phyloP scores from a whole-genome alignment of 1,140 invertebrate species.

The Camponotus floridanus region DNA sequence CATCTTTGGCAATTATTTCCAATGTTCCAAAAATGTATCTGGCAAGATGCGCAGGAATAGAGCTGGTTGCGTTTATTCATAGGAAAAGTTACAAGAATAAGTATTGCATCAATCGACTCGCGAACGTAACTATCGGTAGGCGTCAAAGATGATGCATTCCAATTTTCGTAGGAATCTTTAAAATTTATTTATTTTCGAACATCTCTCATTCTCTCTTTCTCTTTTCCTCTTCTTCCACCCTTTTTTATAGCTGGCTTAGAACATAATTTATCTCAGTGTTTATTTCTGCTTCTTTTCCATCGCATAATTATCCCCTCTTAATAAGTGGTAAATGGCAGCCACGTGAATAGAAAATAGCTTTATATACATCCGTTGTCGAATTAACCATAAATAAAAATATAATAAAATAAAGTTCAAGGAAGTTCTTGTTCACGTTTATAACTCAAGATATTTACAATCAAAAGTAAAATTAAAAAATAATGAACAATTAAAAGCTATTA shows the following conservation, averaged over 20 bases:
- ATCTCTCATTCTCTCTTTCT: not conserved
- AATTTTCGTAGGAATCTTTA: conserved; percentile 23
- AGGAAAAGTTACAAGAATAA: conserved; percentile 47
- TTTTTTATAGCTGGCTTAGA: not conserved
- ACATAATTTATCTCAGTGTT: conserved; percentile 39
- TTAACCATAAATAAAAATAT: not conserved
- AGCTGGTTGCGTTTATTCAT: not conserved
- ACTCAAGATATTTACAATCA: not conserved
- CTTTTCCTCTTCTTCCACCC: too few species aligned
- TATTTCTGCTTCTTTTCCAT: conserved; percentile 39
- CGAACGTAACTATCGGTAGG: conserved; percentile 5
- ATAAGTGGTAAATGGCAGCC: not conserved
- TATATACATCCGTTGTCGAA: conserved; percentile 23
- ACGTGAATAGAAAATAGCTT: conserved; percentile 12
- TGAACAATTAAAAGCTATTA: not conserved
- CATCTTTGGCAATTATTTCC: not conserved
- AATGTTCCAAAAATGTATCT: conserved; percentile 11
- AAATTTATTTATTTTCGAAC: not conserved
- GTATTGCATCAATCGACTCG: conserved; percentile 40
- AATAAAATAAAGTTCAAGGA: not conserved
- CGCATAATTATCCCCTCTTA: not conserved
- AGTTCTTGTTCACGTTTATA: conserved; percentile 2
- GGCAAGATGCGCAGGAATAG: not conserved
- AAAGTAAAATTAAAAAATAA: not conserved
- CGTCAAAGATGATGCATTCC: not conserved